These are phyloP conservation scores for Agelaius phoeniceus DNA, from an alignment of 2,113 vertebrate species.

Conservation along the genomic window DNA sequence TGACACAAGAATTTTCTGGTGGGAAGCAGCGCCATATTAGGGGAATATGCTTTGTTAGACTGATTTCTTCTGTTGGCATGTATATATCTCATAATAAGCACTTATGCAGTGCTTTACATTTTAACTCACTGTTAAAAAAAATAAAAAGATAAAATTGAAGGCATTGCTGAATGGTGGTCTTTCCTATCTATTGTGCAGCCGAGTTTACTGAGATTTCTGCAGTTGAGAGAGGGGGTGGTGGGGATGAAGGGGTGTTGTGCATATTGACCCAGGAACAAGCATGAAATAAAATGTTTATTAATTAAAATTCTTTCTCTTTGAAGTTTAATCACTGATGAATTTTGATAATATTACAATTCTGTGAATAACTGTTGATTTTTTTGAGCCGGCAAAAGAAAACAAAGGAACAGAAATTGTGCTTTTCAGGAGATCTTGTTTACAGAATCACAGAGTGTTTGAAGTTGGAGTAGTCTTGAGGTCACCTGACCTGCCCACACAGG, in stretches of 20 bases:
- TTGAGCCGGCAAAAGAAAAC: background rate
- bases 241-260: background rate
- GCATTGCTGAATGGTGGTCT: background rate
- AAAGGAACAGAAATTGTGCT: background rate
- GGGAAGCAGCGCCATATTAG: background rate
- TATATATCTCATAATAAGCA: slow-evolving; percentile 18
- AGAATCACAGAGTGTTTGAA: background rate
- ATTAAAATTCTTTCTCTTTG: background rate
- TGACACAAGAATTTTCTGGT: slow-evolving; percentile 62
- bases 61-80: slow-evolving; percentile 65
- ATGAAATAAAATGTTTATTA: background rate
- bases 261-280: background rate
- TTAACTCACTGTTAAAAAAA: background rate
- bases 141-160: background rate
- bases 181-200: background rate
- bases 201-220: background rate
- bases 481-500: background rate
- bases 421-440: background rate
- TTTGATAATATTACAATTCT: background rate
- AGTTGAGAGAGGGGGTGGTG: background rate
- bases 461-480: background rate
- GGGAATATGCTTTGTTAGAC: slow-evolving; percentile 64
- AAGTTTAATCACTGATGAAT: background rate
- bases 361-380: background rate
- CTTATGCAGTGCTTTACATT: slow-evolving; percentile 26